A percentile compares a stretch with the other conserved stretches of the same genome.
Evolutionary conservation across 2,797 vertebrate genomes (phyloP).

Genomic region (Manis crassicaudata): DNA sequence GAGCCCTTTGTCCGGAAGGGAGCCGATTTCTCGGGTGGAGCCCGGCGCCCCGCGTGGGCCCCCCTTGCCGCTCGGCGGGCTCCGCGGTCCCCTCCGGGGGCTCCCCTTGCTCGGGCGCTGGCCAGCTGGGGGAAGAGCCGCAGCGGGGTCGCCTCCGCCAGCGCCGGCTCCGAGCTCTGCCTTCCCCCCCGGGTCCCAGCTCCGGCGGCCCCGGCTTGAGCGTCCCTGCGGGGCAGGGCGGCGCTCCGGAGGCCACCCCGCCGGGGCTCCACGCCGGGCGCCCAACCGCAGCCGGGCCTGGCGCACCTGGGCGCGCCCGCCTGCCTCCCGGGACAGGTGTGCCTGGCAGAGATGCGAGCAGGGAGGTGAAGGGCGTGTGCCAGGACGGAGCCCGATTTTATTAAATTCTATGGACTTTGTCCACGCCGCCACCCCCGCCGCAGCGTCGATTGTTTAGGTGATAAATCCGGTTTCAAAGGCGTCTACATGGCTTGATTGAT

Average conservation of each 20-base stretch:
- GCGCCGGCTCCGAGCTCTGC: neutral
- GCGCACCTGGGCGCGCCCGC: constrained; percentile 59
- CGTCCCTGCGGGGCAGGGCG: neutral
- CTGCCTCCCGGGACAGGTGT: constrained; percentile 60
- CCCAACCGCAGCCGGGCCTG: neutral
- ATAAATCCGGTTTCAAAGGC: constrained; percentile 56
- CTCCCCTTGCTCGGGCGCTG: neutral
- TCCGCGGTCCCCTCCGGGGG: neutral
- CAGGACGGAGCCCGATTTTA: fast-evolving
- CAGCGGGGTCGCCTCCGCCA: constrained; percentile 33
- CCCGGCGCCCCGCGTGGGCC: constrained; percentile 71
- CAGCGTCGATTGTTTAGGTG: constrained; percentile 38
- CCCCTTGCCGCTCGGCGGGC: neutral
- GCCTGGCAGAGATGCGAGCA: neutral
- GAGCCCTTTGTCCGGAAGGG: constrained; percentile 68
- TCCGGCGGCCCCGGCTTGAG: neutral
- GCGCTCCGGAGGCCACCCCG: neutral
- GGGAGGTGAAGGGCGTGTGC: neutral
- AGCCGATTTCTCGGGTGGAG: constrained; percentile 73
- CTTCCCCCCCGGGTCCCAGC: neutral
- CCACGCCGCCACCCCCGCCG: neutral
- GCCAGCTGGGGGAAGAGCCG: neutral
- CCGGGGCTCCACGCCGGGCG: neutral
- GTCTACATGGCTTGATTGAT: constrained; percentile 46
- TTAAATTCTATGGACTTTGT: neutral